These are phyloP conservation scores for Amniataba percoides DNA, from an alignment of 2,797 vertebrate species.

Conservation along the genomic window DNA sequence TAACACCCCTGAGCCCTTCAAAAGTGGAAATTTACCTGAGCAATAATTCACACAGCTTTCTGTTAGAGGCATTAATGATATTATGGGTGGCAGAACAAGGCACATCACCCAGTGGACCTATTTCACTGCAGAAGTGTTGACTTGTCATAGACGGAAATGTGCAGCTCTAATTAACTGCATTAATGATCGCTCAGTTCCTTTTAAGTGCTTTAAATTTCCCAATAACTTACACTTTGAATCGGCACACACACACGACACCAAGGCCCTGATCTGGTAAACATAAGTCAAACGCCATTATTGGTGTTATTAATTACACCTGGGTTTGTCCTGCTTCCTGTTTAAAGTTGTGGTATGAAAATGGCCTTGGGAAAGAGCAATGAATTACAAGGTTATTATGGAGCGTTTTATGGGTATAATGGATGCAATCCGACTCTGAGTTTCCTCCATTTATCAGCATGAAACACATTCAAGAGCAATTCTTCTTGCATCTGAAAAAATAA, in stretches of 20 bases:
- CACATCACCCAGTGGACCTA: conserved; percentile 16
- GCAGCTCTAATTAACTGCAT: conserved; percentile 32
- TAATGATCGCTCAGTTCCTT: conserved; percentile 27
- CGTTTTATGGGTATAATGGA: not conserved
- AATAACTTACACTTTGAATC: not conserved
- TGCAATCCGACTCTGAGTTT: not conserved
- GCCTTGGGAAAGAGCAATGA: not conserved
- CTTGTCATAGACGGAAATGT: conserved; percentile 5
- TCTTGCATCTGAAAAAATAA: not conserved
- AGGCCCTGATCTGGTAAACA: not conserved
- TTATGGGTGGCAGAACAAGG: conserved; percentile 12
- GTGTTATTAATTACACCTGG: conserved; percentile 1
- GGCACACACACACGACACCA: not conserved
- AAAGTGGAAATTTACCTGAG: conserved; percentile 32
- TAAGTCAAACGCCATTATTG: conserved; percentile 21
- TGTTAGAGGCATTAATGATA: conserved; percentile 18
- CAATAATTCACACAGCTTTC: conserved; percentile 28
- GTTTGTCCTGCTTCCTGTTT: conserved; percentile 3
- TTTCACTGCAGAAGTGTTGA: conserved; percentile 29
- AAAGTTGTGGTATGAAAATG: conserved; percentile 5
- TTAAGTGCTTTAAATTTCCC: conserved; percentile 3
- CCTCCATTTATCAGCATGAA: not conserved
- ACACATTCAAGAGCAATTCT: not conserved
- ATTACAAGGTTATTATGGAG: not conserved
- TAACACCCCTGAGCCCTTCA: conserved; percentile 29